These are phyloP conservation scores for Nesoenas mayeri DNA, from an alignment of 2,113 vertebrate genomes.

Conservation along the genomic window DNA sequence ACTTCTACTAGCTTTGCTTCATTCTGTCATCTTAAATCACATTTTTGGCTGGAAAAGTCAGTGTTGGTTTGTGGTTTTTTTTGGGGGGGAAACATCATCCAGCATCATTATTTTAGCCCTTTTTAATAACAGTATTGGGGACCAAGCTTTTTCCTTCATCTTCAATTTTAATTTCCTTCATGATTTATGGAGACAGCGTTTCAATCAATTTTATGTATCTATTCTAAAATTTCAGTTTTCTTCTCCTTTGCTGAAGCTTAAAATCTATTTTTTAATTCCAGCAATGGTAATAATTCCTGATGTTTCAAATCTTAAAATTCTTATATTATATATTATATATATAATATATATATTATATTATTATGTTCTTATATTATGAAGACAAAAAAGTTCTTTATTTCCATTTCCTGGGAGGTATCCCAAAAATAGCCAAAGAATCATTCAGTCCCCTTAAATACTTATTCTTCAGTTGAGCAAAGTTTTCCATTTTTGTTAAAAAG, in stretches of 20 bases:
- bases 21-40: background rate
- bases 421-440: background rate
- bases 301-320: background rate
- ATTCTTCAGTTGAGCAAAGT: background rate
- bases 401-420: background rate
- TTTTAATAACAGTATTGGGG: background rate
- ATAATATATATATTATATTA: too few species aligned
- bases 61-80: background rate
- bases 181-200: background rate
- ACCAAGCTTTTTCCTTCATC: background rate
- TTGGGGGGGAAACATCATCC: background rate
- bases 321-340: too few species aligned
- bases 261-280: background rate
- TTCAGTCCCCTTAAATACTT: background rate
- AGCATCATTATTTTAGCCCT: background rate
- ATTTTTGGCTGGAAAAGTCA: background rate
- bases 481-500: background rate
- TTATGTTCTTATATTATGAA: background rate
- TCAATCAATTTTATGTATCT: background rate
- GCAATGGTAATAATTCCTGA: background rate
- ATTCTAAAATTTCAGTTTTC: background rate
- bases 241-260: background rate
- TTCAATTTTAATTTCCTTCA: background rate
- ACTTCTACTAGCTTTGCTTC: background rate
- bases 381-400: background rate